Conservation (phyloP, 2,797 vertebrate genomes). For the Enteromius paludinosus region DNA sequence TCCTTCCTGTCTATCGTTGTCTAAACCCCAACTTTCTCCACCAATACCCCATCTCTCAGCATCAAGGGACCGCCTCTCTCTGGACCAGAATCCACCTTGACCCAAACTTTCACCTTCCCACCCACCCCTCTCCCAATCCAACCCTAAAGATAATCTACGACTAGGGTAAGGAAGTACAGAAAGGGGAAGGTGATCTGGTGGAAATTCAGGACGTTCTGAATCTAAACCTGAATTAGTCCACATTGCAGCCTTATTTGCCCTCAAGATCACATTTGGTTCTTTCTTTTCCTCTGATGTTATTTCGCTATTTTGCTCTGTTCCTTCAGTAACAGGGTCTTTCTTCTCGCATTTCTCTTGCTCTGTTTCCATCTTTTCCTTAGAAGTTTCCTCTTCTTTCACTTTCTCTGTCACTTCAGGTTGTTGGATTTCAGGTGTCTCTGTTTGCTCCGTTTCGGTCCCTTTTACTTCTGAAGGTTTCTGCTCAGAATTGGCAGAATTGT, state of each 20-base stretch:
- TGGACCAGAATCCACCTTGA: conserved; percentile 58
- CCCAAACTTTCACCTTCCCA: conserved; percentile 58
- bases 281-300: conserved; percentile 56
- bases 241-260: conserved; percentile 65
- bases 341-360: conserved; percentile 23
- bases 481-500: neutral
- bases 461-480: conserved; percentile 70
- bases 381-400: conserved; percentile 56
- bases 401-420: conserved; percentile 55
- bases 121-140: conserved; percentile 72
- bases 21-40: conserved; percentile 57
- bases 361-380: conserved; percentile 53
- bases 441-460: conserved; percentile 76
- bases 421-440: conserved; percentile 57
- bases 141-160: conserved; percentile 76
- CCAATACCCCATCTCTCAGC: conserved; percentile 54
- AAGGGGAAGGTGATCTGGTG: conserved; percentile 79
- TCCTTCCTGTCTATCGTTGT: conserved; percentile 52
- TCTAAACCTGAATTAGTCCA: conserved; percentile 77
- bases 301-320: conserved; percentile 68
- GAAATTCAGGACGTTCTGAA: conserved; percentile 78
- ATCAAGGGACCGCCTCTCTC: conserved; percentile 61
- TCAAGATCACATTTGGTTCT: conserved; percentile 51
- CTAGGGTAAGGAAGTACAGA: conserved; percentile 75
- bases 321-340: conserved; percentile 43